Base-by-base conservation (phyloP, 1,140 invertebrate genomes). In the Uloborus diversus region DNA sequence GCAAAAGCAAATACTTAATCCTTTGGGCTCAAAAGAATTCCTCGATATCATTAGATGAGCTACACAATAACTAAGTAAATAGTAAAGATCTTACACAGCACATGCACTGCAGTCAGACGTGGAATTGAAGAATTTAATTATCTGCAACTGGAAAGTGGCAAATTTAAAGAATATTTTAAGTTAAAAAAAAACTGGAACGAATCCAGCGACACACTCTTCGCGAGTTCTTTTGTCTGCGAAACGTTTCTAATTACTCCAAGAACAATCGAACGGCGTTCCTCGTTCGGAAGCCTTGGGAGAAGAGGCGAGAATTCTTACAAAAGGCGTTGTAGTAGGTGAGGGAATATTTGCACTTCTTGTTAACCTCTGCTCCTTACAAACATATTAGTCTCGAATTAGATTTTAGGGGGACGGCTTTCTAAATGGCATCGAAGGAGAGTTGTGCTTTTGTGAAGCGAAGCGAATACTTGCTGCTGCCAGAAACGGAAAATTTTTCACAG, bases 181-280 rank as follows among this genome's bases (percentile, higher is more conserved):
- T 9, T 13, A 42, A 42, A 17, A 42, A 42, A 42, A 42, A 42
- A 42, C 37, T 17, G 9, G 9, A 65, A 27, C 17, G 13, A 65
- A 37, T 42, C 33, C 4, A 23, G 14, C 23, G 11, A 53, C n/a
- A 33, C n/a, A n/a, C 68, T 70, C 68, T 70, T 70, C 37, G n/a
- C 9, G 57, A 70, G 53, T 70, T 70, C 68, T 70, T 70, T 70
- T 57, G 51, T 70, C 25, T 11, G 47, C 27, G 37, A n/a, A 30
- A 28, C n/a, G 56, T 53, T 53, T 69, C 62, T 65, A 65, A 65
- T 65, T 65, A 65, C 64, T 30, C 64, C 64, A 68, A 68, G 64
- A 68, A 57, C 53, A 70, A 70, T 70, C 17, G 23, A 47, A 20
- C 53, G 37, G 11, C 25, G 27, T n/a, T n/a, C n/a, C 65, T 23